phyloP scores from a whole-genome alignment of 2,113 vertebrate genomes.

The Lagopus leucura region DNA sequence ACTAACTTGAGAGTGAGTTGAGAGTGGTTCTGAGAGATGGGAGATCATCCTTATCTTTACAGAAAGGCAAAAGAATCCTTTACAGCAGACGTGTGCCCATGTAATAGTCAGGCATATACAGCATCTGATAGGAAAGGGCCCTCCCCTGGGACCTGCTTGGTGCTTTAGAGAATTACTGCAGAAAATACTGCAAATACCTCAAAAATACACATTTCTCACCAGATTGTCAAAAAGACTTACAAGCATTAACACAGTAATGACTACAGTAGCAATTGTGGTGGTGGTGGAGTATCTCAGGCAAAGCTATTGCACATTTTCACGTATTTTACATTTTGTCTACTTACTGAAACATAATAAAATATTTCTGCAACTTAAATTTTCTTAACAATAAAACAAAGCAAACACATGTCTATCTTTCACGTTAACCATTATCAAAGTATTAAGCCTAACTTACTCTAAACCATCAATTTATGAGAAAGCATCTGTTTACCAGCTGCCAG shows the following conservation, averaged over 20 bases:
- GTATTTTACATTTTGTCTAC: background rate
- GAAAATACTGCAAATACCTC: background rate
- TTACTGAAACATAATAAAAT: background rate
- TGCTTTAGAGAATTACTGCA: background rate
- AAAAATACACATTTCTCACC: background rate
- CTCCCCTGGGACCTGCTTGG: rapidly evolving
- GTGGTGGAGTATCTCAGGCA: background rate
- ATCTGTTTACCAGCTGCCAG: slow-evolving; percentile 63
- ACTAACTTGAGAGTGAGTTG: background rate
- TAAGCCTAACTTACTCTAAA: slow-evolving; percentile 31
- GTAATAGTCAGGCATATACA: background rate
- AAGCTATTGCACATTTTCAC: background rate
- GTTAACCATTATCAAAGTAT: background rate
- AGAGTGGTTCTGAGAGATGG: background rate
- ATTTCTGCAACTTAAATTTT: background rate
- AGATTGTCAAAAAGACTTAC: background rate
- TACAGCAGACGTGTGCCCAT: background rate
- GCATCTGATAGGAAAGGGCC: background rate
- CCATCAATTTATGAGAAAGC: slow-evolving; percentile 10
- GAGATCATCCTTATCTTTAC: background rate
- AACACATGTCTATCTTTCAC: background rate
- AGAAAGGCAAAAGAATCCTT: background rate
- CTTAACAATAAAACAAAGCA: background rate
- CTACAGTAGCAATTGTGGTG: background rate
- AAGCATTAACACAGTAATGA: background rate